Base-by-base conservation (phyloP, 2,888 invertebrate species). In the Tetragonula carbonaria region DNA sequence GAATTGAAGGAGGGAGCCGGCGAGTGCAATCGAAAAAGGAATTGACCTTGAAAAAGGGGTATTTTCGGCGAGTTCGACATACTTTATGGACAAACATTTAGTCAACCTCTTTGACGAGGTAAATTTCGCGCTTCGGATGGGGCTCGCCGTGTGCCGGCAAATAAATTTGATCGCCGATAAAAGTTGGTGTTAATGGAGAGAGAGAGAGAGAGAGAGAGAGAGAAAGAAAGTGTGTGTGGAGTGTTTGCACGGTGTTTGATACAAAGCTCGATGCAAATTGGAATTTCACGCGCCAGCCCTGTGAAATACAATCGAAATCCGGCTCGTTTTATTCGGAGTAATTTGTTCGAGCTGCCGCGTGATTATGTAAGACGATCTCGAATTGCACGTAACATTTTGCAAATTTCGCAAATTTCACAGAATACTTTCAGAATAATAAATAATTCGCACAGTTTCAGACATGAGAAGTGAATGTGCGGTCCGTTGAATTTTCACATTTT, bases 11-110 rank as follows among this genome's bases (percentile, higher is more conserved):
- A 50, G 28, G 18, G 28, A 45, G 21, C 50, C 45, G 59, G 21
- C 33, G 33, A 51, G 65, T 63, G 74, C 33, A 55, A 16, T 38
- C 38, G 14, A 74, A 74, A 62, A 53, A 16, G 53, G 13, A 65
- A 74, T 74, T 38, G 65, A 74, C 74, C 65, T 74, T 74, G 38
- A 28, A 28, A 28, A 28, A 28, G 18, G 23, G 53, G 23, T 68
- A 68, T 76, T 68, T 76, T 50, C n/a, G 59, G 28, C 28, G 50
- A 59, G n/a, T 50, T 62, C 38, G 33, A 50, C 62, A 50, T 33
- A 8, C 18, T 33, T 50, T 76, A 33, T 51, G 62, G 33, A 14
- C 38, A 38, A 76, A 77, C 38, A 38, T 71, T 68, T 62, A 62
- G 57, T 18, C 4, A n/a, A n/a, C 38, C 57, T 45, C 1, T 57